Conservation (phyloP, 2,797 vertebrate species). For the Chromobotia macracanthus region DNA sequence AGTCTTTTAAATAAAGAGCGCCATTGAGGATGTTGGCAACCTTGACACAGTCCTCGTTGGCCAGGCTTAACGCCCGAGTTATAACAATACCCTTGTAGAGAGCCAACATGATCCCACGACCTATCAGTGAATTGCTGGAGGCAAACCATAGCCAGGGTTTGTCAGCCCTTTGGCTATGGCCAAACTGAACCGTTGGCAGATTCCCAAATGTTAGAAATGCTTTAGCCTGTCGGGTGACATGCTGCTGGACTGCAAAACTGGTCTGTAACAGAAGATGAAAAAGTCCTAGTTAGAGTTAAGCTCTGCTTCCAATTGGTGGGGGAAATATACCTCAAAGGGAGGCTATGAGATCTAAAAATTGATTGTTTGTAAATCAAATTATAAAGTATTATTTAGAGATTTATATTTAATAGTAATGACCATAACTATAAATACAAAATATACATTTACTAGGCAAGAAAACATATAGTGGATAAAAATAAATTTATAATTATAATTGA, state of each 20-base stretch:
- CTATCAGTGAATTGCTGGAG: constrained; percentile 90
- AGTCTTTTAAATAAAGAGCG: constrained; percentile 94
- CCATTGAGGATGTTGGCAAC: constrained; percentile 96
- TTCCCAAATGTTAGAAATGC: constrained; percentile 93
- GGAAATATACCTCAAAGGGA: not conserved
- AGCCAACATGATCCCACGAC: constrained; percentile 95
- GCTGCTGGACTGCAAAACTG: constrained; percentile 96
- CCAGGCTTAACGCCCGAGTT: constrained; percentile 94
- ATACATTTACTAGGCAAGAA: too few species aligned
- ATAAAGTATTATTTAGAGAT: too few species aligned
- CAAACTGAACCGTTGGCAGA: constrained; percentile 91
- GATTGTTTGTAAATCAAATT: not conserved
- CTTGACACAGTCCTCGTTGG: constrained; percentile 97
- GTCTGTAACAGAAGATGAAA: constrained; percentile 77
- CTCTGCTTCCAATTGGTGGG: not conserved
- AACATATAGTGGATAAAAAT: too few species aligned
- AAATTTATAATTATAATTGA: too few species aligned
- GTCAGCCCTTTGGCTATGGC: constrained; percentile 79
- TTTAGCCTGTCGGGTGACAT: constrained; percentile 90
- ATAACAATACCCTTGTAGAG: constrained; percentile 93
- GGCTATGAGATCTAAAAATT: not conserved
- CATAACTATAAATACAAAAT: too few species aligned
- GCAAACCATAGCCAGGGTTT: constrained; percentile 98
- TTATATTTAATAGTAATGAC: too few species aligned
- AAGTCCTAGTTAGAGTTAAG: not conserved